These are phyloP conservation scores for Eurystomus gularis DNA, from an alignment of 2,113 vertebrate genomes.

Conservation along the genomic window DNA sequence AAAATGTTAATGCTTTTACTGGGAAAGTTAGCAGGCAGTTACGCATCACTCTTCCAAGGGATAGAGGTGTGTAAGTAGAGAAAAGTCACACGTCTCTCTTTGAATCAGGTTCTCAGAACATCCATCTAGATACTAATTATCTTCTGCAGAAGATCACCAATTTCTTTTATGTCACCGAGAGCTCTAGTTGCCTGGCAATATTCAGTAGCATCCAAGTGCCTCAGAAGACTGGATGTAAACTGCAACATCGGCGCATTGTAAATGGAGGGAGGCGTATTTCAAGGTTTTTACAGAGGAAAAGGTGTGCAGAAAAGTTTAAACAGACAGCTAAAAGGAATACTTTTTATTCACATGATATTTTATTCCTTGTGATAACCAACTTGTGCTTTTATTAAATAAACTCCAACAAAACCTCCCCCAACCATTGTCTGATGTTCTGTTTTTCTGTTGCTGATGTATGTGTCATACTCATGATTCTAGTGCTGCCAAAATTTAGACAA, in stretches of 20 bases:
- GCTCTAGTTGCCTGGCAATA: slow-evolving; percentile 49
- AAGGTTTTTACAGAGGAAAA: slow-evolving; percentile 9
- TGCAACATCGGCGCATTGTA: not conserved
- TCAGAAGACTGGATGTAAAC: slow-evolving; percentile 21
- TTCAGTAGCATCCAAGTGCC: not conserved
- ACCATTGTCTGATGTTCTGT: not conserved
- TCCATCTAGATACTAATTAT: slow-evolving; percentile 49
- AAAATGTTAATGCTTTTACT: slow-evolving; percentile 12
- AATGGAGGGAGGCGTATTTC: not conserved
- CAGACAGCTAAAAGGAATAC: not conserved
- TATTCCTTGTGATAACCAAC: slow-evolving; percentile 34
- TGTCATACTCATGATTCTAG: not conserved
- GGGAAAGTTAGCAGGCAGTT: slow-evolving; percentile 32
- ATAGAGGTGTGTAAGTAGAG: slow-evolving; percentile 2
- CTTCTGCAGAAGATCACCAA: slow-evolving; percentile 4
- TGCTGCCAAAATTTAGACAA: not conserved
- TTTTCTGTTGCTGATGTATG: not conserved
- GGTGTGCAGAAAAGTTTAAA: not conserved
- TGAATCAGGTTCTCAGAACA: slow-evolving; percentile 31
- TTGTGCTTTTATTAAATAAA: slow-evolving; percentile 19
- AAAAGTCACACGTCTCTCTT: slow-evolving; percentile 21
- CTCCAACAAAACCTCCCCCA: not conserved
- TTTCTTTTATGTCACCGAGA: slow-evolving; percentile 44
- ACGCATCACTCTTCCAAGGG: not conserved
- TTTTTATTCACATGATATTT: slow-evolving; percentile 40